Base-by-base conservation (phyloP, 2,113 vertebrate species). In the Malurus elegans region DNA sequence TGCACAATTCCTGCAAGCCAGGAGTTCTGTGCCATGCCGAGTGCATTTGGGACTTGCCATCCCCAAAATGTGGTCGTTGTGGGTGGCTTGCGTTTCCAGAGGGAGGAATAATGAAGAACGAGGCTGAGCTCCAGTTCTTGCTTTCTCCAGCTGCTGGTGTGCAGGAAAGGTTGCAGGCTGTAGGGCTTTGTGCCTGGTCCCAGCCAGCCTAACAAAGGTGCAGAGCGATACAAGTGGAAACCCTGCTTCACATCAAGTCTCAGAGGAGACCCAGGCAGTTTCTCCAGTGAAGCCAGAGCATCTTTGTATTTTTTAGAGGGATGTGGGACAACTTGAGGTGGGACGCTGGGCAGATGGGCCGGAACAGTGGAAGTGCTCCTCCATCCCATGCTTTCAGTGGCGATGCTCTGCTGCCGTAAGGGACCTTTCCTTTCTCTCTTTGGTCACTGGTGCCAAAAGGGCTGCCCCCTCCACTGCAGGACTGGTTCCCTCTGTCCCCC, bases 321-420 rank as follows among this genome's bases (percentile, higher is more conserved):
- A 47, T 19, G 2, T 31, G 67, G 74, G 62, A 48, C 40, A 60
- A 1, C 21, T 48, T 6, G 9, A 54, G 36, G 36, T 4, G 1
- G 54, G 74, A 48, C 0, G 0, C 31, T 65, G 54, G 18, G 53
- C 1, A 2, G 14, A 21, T 10, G 16, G n/a, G 24, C 2, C 0
- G 0, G 18, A 51, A 42, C 50, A 31, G 2, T 73, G 69, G 26
- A 70, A 71, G 61, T 50, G 18, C 26, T 29, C 4, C 10, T 74
- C 80, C 38, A 15, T 67, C 70, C 64, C 28, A n/a, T 19, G 7
- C 25, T 70, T 79, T 60, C 61, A 8, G 8, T 1, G 10, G 45
- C 0, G 0, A 5, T 66, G 34, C 47, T 66, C 8, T 71, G 36
- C 71, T 88, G 29, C 40, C 64, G 36, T 50, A 45, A 74, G 53